Conservation (phyloP, 1,140 invertebrate genomes). For the Polypedilum pembai region DNA sequence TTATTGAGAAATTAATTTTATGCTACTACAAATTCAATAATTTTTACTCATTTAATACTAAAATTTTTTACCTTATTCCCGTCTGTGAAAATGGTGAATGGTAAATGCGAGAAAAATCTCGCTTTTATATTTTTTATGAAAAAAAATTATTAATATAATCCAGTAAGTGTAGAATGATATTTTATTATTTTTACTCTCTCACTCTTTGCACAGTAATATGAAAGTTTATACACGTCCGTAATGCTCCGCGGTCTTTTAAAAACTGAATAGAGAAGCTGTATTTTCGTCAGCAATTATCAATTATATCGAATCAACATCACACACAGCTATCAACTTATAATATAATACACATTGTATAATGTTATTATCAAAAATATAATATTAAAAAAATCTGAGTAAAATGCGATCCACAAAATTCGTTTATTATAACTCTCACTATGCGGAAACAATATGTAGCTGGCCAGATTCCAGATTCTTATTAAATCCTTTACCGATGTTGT, state of each 20-base stretch:
- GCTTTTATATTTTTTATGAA: neutral
- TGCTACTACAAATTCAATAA: neutral
- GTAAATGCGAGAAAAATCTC: neutral
- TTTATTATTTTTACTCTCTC: neutral
- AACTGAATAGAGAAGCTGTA: neutral
- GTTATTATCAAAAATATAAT: conserved; percentile 22
- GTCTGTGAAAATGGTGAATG: conserved; percentile 14
- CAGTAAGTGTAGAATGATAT: neutral
- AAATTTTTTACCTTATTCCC: conserved; percentile 21
- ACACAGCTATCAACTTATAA: conserved; percentile 25
- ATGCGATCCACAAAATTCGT: conserved; percentile 26
- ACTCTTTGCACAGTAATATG: neutral
- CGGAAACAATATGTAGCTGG: conserved; percentile 7
- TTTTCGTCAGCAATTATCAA: conserved; percentile 26
- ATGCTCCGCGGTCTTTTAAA: neutral
- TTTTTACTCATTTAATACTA: neutral
- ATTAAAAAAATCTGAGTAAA: conserved; percentile 27
- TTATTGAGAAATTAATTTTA: neutral
- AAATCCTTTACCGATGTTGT: neutral
- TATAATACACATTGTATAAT: conserved; percentile 27
- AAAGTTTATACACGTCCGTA: neutral
- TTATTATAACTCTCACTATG: neutral
- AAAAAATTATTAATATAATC: too few relatives aligned
- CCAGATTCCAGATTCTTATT: conserved; percentile 17
- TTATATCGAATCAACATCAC: conserved; percentile 22